Conservation (phyloP, 2,888 invertebrate species). For the Metellina segmentata region DNA sequence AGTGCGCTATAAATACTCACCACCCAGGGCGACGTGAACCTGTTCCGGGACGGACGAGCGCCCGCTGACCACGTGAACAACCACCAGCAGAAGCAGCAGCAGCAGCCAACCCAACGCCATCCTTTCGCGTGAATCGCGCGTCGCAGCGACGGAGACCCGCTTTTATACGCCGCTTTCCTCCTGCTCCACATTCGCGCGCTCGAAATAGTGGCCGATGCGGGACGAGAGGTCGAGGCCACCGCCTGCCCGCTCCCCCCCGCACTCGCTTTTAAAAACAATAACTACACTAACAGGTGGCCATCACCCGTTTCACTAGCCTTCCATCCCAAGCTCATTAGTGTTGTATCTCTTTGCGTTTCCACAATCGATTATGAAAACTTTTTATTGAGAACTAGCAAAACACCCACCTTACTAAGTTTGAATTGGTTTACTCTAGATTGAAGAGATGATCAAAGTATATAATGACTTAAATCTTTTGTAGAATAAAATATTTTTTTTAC, state of each 20-base stretch:
- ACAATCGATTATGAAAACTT: too few species aligned
- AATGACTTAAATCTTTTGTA: too few species aligned
- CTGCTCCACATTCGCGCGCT: neutral
- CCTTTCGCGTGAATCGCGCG: neutral
- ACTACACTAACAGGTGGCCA: too few species aligned
- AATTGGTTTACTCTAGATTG: too few species aligned
- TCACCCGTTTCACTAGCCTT: too few species aligned
- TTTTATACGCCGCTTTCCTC: neutral
- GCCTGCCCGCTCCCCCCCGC: neutral
- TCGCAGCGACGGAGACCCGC: neutral
- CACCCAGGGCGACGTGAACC: slow-evolving; percentile 78
- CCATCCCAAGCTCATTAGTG: too few species aligned
- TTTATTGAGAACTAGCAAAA: too few species aligned
- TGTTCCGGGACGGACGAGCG: slow-evolving; percentile 70
- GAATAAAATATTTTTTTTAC: too few species aligned
- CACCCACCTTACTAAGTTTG: too few species aligned
- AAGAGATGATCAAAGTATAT: too few species aligned
- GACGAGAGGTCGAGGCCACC: neutral
- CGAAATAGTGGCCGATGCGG: neutral
- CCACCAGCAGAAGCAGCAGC: neutral
- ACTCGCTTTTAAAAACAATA: too few species aligned
- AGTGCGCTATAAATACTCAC: slow-evolving; percentile 61
- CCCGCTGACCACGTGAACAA: slow-evolving; percentile 15
- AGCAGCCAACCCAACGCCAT: neutral
- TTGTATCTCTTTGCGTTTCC: too few species aligned